Conservation (phyloP, 2,888 invertebrate species). For the Dicyrtomina minuta region DNA sequence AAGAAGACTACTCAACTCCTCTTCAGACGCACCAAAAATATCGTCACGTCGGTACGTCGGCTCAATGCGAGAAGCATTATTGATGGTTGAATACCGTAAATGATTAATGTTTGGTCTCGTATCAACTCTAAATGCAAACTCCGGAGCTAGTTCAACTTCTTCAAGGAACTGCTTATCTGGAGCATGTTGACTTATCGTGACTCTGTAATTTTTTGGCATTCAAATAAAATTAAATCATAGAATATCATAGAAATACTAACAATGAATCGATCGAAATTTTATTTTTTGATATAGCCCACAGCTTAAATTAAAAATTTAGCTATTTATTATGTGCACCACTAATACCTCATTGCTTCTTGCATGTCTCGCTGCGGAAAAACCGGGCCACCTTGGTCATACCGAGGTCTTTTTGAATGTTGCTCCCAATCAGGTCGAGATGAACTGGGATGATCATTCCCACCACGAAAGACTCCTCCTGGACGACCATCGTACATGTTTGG, state of each 20-base stretch:
- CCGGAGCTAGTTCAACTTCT: constrained; percentile 44
- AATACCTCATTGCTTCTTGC: constrained; percentile 41
- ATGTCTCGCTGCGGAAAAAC: not conserved
- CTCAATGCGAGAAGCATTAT: constrained; percentile 35
- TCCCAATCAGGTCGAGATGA: constrained; percentile 1
- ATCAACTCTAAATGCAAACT: constrained; percentile 48
- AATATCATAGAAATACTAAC: not conserved
- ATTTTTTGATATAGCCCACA: too few species aligned
- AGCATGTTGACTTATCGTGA: constrained; percentile 34
- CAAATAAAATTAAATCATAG: too few species aligned
- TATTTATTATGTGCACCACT: too few species aligned
- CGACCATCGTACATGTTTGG: too few species aligned
- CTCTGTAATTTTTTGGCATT: too few species aligned
- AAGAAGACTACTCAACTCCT: constrained; percentile 35
- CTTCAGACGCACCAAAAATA: constrained; percentile 43
- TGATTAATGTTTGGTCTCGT: constrained; percentile 28
- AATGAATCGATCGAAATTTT: too few species aligned
- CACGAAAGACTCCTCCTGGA: too few species aligned
- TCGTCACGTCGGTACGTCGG: constrained; percentile 19
- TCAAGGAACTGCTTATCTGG: constrained; percentile 45
- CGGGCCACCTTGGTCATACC: not conserved
- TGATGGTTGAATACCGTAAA: constrained; percentile 29
- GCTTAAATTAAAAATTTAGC: too few species aligned
- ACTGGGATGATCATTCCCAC: too few species aligned
- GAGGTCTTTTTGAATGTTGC: constrained; percentile 9